A percentile compares a stretch with the other conserved stretches of the same genome.
Conservation (phyloP, 2,888 invertebrate species). For the Leptinotarsa rubiginosa region DNA sequence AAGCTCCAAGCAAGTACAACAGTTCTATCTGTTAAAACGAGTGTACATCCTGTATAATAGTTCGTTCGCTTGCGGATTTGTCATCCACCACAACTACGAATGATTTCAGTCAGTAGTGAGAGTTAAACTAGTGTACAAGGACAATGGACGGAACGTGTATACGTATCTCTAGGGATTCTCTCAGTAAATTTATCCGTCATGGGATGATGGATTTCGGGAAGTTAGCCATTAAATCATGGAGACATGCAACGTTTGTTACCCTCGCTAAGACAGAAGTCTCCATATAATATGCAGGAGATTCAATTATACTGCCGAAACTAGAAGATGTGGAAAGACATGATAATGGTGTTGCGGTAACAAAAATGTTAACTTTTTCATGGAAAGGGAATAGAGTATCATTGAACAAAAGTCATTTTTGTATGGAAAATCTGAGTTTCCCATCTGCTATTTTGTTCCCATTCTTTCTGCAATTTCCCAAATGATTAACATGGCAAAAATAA, state of each 20-base stretch:
- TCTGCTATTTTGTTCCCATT: too few species aligned
- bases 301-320: slow-evolving; percentile 41
- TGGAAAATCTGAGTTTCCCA: too few species aligned
- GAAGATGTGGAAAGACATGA: background rate
- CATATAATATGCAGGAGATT: slow-evolving; percentile 47
- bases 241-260: slow-evolving; percentile 48
- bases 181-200: slow-evolving; percentile 57
- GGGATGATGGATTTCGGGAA: slow-evolving; percentile 50
- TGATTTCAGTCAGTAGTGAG: slow-evolving; percentile 13
- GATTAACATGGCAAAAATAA: too few species aligned
- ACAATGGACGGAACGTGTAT: slow-evolving; percentile 52
- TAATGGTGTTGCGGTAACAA: background rate
- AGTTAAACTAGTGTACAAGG: slow-evolving; percentile 25
- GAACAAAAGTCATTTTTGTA: too few species aligned
- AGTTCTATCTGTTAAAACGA: background rate
- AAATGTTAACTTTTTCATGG: background rate
- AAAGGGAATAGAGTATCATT: background rate
- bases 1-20: too few species aligned
- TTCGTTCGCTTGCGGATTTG: background rate
- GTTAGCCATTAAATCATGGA: slow-evolving; percentile 49
- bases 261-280: slow-evolving; percentile 42
- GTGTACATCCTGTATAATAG: background rate
- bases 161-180: slow-evolving; percentile 49
- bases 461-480: too few species aligned
- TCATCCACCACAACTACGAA: background rate